phyloP scores from a whole-genome alignment of 2,888 invertebrate genomes.

The Tinea pellionella region DNA sequence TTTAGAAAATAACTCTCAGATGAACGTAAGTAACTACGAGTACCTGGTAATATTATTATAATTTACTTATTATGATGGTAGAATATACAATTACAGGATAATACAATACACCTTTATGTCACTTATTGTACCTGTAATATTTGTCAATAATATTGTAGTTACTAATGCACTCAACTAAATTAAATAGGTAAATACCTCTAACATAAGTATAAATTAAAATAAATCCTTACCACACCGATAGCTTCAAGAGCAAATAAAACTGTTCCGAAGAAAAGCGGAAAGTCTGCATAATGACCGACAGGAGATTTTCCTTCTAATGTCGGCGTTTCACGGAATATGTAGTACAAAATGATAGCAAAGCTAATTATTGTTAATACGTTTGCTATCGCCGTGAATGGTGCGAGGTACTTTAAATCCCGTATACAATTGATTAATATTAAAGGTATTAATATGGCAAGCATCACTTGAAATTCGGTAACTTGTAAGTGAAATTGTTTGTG shows the following conservation, averaged over 20 bases:
- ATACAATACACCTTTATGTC: too few species aligned
- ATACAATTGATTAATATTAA: constrained; percentile 85
- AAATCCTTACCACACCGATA: constrained; percentile 82
- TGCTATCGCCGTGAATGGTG: constrained; percentile 90
- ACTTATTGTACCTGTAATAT: too few species aligned
- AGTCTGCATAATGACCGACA: constrained; percentile 73
- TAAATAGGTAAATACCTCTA: too few species aligned
- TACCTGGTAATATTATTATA: too few species aligned
- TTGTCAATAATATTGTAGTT: too few species aligned
- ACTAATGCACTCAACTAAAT: too few species aligned
- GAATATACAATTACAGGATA: too few species aligned
- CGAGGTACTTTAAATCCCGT: constrained; percentile 85
- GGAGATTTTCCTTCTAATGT: constrained; percentile 71
- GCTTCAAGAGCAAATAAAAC: constrained; percentile 97
- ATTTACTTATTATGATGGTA: too few species aligned
- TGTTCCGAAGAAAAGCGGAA: constrained; percentile 96
- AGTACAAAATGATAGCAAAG: constrained; percentile 87
- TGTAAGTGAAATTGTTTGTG: constrained; percentile 59
- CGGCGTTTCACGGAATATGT: constrained; percentile 80
- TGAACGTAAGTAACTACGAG: too few species aligned
- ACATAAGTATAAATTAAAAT: too few species aligned
- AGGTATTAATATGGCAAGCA: constrained; percentile 79
- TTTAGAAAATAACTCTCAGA: too few species aligned
- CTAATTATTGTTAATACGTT: constrained; percentile 86
- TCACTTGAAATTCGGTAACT: constrained; percentile 72